phyloP scores from a whole-genome alignment of 1,140 invertebrate species.

The Andricus grossulariae region DNA sequence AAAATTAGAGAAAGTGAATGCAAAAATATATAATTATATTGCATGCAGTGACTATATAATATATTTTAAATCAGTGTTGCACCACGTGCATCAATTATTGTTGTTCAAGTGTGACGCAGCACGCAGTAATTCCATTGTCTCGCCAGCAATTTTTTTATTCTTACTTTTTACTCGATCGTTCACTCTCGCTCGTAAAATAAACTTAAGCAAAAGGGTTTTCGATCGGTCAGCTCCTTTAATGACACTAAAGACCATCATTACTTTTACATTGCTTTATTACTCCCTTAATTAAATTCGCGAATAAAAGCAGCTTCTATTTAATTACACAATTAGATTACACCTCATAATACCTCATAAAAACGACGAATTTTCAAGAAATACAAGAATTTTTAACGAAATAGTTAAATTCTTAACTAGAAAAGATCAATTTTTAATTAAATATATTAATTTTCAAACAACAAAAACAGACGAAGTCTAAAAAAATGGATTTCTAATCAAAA shows the following conservation, averaged over 20 bases:
- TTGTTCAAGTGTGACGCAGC: slow-evolving; percentile 3
- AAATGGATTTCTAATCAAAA: no score
- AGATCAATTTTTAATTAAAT: no score
- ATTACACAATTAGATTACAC: no score
- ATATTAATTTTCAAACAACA: no score
- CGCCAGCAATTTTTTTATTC: slow-evolving; percentile 2
- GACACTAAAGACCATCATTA: neutral
- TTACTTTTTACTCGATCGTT: neutral
- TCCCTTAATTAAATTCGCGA: no score
- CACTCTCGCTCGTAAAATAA: slow-evolving; percentile 7
- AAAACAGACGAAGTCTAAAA: no score
- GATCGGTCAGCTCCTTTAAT: neutral
- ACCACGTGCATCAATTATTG: neutral
- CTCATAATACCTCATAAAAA: no score
- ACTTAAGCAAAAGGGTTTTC: slow-evolving; percentile 1
- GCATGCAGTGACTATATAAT: neutral
- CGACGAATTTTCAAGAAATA: no score
- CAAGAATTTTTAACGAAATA: no score
- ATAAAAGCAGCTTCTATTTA: no score
- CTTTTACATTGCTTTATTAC: neutral
- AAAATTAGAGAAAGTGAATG: slow-evolving; percentile 11
- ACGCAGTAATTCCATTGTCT: slow-evolving; percentile 15
- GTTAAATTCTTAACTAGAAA: no score
- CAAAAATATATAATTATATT: neutral
- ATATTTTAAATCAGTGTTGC: slow-evolving; percentile 4